Base-by-base conservation (phyloP, 2,888 invertebrate genomes). In the Hirudinaria manillensis region DNA sequence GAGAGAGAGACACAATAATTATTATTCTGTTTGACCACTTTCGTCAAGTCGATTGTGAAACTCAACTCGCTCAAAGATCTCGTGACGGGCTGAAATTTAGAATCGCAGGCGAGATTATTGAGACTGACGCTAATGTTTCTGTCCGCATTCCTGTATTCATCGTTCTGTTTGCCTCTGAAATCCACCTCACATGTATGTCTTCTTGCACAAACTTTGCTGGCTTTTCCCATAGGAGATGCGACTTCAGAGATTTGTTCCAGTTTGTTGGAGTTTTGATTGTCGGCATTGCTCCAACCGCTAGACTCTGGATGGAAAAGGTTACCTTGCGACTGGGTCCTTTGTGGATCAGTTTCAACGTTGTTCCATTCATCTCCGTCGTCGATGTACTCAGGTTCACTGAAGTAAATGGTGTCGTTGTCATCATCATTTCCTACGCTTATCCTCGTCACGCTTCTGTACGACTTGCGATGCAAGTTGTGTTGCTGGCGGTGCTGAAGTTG, bases 391-490 rank as follows among this genome's bases (percentile, higher is more conserved):
- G 68, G 68, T 16, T 68, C 68, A 32, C 68, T 68, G 36, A 34
- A 68, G 32, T 68, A 68, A 4, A 68, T 34, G 16, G 32, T 36
- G 27, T 68, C 68, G 32, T 34, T 61, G 24, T 16, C n/a, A 34
- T 29, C 36, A 19, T 68, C 68, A 24, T n/a, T 36, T 24, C 36
- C 36, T 2, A 68, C 34, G 7, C 32, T 19, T 32, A 68, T 68
- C 68, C 68, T 68, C 13, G 68, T 68, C n/a, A 68, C 68, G 68
- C 27, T 29, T 24, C 68, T 61, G 24, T 61, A 10, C n/a, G 24
- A 10, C 29, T 16, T 61, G 10, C 29, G 61, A 27, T 29, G 61
- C 24, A 6, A 27, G 24, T 61, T 61, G 24, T 61, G 53, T 53
- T 21, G 61, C 3, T 24, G 61, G 24, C 61, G 61, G n/a, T 61